These are phyloP conservation scores for Struthio camelus DNA, from an alignment of 2,113 vertebrate genomes.

Conservation along the genomic window DNA sequence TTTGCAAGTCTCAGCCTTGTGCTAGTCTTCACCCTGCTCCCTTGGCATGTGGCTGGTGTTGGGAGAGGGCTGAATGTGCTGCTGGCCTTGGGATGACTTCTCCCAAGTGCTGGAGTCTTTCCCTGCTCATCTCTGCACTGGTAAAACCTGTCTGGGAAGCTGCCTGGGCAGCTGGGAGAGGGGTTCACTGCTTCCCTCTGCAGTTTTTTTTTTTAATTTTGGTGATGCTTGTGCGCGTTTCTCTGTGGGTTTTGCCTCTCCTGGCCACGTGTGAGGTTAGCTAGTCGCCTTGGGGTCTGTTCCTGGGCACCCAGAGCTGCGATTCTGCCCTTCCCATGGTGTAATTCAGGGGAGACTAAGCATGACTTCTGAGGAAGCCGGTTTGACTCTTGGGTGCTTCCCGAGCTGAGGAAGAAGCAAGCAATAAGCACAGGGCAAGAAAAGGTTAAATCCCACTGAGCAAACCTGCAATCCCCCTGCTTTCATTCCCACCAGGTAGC, in stretches of 20 bases:
- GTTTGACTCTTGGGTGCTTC: background rate
- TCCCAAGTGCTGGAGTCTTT: background rate
- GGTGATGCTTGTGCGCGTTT: background rate
- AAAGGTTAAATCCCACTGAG: background rate
- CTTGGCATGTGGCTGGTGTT: background rate
- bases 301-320: background rate
- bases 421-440: background rate
- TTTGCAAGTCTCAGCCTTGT: too few relatives aligned
- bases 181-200: background rate
- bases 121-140: background rate
- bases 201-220: background rate
- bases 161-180: background rate
- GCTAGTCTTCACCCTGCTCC: background rate
- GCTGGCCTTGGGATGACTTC: conserved; percentile 22
- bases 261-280: background rate
- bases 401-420: background rate
- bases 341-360: background rate
- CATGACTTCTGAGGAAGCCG: background rate
- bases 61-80: background rate
- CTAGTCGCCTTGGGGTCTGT: background rate
- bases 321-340: background rate
- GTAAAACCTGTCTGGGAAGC: conserved; percentile 33
- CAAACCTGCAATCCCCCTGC: background rate
- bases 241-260: background rate
- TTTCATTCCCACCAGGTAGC: conserved; percentile 8